A percentile compares a stretch with the other conserved stretches of the same genome.
Conservation (phyloP, 2,888 invertebrate species). For the Dyspetes luteomarginatus region DNA sequence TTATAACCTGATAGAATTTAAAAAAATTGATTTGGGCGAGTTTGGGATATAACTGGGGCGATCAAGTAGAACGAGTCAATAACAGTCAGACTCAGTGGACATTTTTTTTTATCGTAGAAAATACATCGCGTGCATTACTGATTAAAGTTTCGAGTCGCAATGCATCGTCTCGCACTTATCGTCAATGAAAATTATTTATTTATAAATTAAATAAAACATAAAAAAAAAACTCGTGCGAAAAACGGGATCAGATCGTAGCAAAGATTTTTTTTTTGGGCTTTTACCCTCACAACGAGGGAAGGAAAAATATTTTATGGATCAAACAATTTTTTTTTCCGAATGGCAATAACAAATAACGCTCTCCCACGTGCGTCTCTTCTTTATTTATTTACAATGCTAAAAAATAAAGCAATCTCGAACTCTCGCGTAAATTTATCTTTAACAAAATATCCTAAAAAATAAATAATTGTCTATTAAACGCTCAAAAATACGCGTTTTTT, state of each 20-base stretch:
- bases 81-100: neutral
- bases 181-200: slow-evolving; percentile 33
- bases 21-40: neutral
- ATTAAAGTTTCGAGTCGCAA: neutral
- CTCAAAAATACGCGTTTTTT: slow-evolving; percentile 25
- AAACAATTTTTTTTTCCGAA: neutral
- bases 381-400: slow-evolving; percentile 62
- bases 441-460: slow-evolving; percentile 69
- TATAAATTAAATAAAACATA: slow-evolving; percentile 2
- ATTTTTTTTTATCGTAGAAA: neutral
- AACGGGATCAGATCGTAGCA: too few relatives aligned
- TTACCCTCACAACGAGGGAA: too few relatives aligned
- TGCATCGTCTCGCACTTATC: neutral
- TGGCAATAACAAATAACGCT: slow-evolving; percentile 2
- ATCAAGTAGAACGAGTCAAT: neutral
- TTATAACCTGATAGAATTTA: too few relatives aligned
- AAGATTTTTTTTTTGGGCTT: too few relatives aligned
- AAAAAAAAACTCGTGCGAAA: too few relatives aligned
- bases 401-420: slow-evolving; percentile 4
- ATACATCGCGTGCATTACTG: neutral
- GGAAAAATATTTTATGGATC: too few relatives aligned
- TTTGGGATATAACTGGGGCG: neutral
- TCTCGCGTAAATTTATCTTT: slow-evolving; percentile 14
- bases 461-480: slow-evolving; percentile 64
- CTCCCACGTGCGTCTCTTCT: neutral